Percentiles rank a stretch among this genome's conserved stretches.
Evolutionary conservation across 2,797 vertebrate species (phyloP).

Genomic region (Nannoperca australis): DNA sequence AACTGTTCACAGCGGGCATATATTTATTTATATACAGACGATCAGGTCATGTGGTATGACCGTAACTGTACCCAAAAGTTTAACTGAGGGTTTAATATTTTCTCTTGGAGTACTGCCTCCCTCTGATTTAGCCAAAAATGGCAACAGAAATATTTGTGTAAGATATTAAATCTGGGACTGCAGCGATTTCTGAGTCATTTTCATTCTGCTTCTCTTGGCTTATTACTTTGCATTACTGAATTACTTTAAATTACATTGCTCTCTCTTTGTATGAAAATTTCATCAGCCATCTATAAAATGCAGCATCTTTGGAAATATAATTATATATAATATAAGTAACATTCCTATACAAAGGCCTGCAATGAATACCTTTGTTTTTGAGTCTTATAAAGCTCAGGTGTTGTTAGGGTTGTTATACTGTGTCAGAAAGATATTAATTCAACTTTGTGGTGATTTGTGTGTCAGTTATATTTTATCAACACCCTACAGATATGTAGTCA

Average conservation of each 20-base stretch:
- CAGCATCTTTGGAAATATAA: conserved; percentile 8
- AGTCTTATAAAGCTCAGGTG: background rate
- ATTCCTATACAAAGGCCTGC: background rate
- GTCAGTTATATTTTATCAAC: background rate
- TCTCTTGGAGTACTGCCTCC: conserved; percentile 7
- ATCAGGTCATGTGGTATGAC: conserved; percentile 44
- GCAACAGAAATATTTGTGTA: conserved; percentile 59
- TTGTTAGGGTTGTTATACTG: background rate
- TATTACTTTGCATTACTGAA: no score
- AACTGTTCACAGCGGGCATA: conserved; percentile 68
- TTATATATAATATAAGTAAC: background rate
- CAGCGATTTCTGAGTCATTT: conserved; percentile 25
- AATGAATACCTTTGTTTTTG: background rate
- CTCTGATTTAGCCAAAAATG: conserved; percentile 53
- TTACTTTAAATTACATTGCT: conserved; percentile 8
- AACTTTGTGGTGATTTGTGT: background rate
- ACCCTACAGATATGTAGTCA: background rate
- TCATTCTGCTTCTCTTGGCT: conserved; percentile 12
- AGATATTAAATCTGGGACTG: conserved; percentile 61
- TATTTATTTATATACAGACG: conserved; percentile 53
- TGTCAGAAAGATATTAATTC: background rate
- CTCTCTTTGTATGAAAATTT: conserved; percentile 4
- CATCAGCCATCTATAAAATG: conserved; percentile 17
- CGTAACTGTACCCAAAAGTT: conserved; percentile 28
- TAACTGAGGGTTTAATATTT: conserved; percentile 67